Conservation (phyloP, 2,888 invertebrate species). For the Sinopyrophorus schimmeli region DNA sequence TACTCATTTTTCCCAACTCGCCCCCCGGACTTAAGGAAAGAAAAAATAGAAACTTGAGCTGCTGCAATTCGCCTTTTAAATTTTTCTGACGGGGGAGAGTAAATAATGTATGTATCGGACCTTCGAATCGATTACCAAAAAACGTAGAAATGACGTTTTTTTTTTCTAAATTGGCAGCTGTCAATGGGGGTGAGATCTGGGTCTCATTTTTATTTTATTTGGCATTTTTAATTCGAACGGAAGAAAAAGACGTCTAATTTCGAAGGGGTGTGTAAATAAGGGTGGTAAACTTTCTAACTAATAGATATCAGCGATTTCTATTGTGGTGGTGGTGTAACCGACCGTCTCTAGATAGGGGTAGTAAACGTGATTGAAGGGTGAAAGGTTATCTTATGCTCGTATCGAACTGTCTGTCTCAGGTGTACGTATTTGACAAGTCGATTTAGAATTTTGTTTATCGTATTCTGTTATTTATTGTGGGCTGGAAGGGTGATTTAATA, state of each 20-base stretch:
- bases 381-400: constrained; percentile 13
- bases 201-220: too few species aligned
- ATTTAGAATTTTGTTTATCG: constrained; percentile 24
- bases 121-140: too few species aligned
- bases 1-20: constrained; percentile 2
- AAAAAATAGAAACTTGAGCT: not conserved
- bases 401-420: constrained; percentile 24
- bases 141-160: too few species aligned
- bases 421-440: constrained; percentile 21
- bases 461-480: constrained; percentile 14
- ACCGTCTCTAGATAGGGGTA: constrained; percentile 1
- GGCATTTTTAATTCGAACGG: too few species aligned
- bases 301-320: constrained; percentile 11
- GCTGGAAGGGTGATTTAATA: not conserved
- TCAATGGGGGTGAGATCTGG: too few species aligned
- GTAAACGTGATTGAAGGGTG: not conserved
- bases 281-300: too few species aligned
- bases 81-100: too few species aligned
- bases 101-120: too few species aligned
- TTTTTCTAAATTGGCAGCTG: too few species aligned
- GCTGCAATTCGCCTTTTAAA: not conserved
- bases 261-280: too few species aligned
- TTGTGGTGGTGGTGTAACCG: constrained; percentile 26
- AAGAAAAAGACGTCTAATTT: too few species aligned
- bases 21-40: too few species aligned